phyloP scores from a whole-genome alignment of 2,113 vertebrate genomes.

The Vimba vimba region DNA sequence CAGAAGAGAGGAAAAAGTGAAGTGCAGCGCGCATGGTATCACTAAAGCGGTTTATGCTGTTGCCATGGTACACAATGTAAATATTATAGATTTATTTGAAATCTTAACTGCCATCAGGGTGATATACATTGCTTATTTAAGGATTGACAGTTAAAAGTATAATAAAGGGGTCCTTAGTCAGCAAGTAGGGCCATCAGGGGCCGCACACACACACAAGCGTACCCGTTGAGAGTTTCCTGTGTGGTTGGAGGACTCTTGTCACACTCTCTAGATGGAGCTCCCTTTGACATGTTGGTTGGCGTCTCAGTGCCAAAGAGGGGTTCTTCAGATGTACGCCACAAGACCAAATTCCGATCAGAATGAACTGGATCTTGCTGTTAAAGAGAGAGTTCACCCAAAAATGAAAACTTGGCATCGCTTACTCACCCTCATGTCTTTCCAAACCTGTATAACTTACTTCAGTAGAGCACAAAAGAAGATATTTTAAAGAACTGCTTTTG shows the following conservation, averaged over 20 bases:
- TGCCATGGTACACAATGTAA: conserved; percentile 64
- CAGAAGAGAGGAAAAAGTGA: conserved; percentile 66
- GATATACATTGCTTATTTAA: conserved; percentile 67
- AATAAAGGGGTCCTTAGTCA: conserved; percentile 68
- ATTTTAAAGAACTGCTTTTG: neutral
- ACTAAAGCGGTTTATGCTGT: conserved; percentile 65
- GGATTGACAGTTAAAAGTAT: conserved; percentile 65
- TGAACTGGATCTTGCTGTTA: neutral
- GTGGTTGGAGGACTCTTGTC: conserved; percentile 38
- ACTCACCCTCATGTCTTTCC: neutral
- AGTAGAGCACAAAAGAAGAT: neutral
- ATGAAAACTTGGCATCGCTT: neutral
- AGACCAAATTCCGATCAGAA: neutral
- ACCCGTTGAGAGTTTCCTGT: conserved; percentile 37
- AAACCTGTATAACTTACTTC: neutral
- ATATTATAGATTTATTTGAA: conserved; percentile 66
- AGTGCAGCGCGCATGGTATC: conserved; percentile 66
- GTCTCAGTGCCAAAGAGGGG: neutral
- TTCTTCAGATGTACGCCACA: neutral
- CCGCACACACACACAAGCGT: conserved; percentile 23
- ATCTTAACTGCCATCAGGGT: conserved; percentile 58
- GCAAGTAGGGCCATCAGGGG: conserved; percentile 49
- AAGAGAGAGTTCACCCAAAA: neutral
- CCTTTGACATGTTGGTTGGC: neutral
- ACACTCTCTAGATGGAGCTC: neutral